These are phyloP conservation scores for Drosophila phalerata DNA, from an alignment of 2,888 invertebrate species.

Conservation along the genomic window DNA sequence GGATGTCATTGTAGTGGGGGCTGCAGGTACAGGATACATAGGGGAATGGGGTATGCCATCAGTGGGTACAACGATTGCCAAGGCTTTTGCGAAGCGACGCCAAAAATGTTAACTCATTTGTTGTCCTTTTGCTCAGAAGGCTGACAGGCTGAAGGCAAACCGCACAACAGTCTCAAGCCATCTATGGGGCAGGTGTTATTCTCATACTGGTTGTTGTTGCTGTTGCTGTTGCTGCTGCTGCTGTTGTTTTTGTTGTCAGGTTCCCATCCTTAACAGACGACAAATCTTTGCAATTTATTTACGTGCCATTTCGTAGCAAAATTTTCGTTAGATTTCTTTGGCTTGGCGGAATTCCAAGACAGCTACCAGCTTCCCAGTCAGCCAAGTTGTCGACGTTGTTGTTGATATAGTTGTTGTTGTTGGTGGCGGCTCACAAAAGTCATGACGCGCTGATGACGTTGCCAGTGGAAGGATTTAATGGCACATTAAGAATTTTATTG, in stretches of 20 bases:
- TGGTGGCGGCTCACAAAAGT: conserved; percentile 71
- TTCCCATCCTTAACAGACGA: conserved; percentile 62
- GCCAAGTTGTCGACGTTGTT: conserved; percentile 36
- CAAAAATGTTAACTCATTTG: conserved; percentile 77
- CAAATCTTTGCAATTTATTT: conserved; percentile 82
- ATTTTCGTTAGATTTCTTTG: conserved; percentile 77
- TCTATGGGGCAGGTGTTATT: conserved; percentile 24
- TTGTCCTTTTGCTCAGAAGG: conserved; percentile 61
- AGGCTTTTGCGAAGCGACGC: conserved; percentile 54
- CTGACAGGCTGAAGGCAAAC: conserved; percentile 5
- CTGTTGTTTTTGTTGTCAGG: conserved; percentile 37
- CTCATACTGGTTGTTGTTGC: conserved; percentile 21
- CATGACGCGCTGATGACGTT: conserved; percentile 78
- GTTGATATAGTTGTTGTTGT: conserved; percentile 32
- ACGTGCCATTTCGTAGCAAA: conserved; percentile 77
- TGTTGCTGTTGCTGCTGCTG: conserved; percentile 27
- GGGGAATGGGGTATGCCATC: conserved; percentile 29
- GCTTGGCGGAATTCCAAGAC: conserved; percentile 75
- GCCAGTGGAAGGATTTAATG: conserved; percentile 84
- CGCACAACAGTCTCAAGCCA: conserved; percentile 17
- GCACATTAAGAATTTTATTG: conserved; percentile 85
- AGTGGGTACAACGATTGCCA: conserved; percentile 57
- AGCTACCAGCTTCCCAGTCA: conserved; percentile 39
- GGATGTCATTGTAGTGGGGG: background rate
- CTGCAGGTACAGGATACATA: background rate